Evolutionary conservation across 92 coral and sea anemone species (phyloP).

Genomic region (Ricordea florida): DNA sequence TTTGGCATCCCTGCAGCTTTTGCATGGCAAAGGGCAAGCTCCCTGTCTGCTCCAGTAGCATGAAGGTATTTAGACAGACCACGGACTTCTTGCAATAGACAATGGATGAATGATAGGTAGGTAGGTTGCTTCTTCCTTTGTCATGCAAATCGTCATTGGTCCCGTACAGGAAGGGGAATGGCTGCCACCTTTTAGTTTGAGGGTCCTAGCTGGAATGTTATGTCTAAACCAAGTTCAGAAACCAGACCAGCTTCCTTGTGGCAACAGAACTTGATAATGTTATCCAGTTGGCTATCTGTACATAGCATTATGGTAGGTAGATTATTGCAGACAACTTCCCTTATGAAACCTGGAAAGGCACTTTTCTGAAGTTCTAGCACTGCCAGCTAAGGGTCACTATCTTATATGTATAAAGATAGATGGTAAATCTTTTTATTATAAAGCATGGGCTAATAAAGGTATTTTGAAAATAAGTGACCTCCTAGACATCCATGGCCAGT

Average conservation of each 20-base stretch:
- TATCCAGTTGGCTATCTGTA: constrained; percentile 19
- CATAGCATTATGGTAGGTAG: constrained; percentile 10
- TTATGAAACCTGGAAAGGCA: neutral
- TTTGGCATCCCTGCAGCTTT: constrained; percentile 27
- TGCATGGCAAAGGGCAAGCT: constrained; percentile 43
- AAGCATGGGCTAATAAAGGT: no score
- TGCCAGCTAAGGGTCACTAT: no score
- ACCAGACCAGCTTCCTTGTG: constrained; percentile 15
- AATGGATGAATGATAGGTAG: constrained; percentile 36
- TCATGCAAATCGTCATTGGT: constrained; percentile 38
- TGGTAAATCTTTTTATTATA: no score
- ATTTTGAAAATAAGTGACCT: no score
- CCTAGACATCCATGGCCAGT: no score
- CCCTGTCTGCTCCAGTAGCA: constrained; percentile 50
- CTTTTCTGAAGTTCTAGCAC: constrained; percentile 35
- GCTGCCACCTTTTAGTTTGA: constrained; percentile 26
- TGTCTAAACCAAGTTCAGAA: constrained; percentile 26
- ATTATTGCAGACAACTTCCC: constrained; percentile 22
- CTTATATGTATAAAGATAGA: no score
- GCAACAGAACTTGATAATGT: constrained; percentile 16
- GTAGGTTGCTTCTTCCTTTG: constrained; percentile 33
- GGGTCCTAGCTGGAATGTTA: constrained; percentile 41
- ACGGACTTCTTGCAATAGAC: constrained; percentile 27
- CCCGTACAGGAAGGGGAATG: constrained; percentile 26
- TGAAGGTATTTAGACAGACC: constrained; percentile 36